Percentiles rank a stretch among this genome's conserved stretches.
Evolutionary conservation across 2,797 vertebrate genomes (phyloP).

Genomic region (Anguilla marmorata): DNA sequence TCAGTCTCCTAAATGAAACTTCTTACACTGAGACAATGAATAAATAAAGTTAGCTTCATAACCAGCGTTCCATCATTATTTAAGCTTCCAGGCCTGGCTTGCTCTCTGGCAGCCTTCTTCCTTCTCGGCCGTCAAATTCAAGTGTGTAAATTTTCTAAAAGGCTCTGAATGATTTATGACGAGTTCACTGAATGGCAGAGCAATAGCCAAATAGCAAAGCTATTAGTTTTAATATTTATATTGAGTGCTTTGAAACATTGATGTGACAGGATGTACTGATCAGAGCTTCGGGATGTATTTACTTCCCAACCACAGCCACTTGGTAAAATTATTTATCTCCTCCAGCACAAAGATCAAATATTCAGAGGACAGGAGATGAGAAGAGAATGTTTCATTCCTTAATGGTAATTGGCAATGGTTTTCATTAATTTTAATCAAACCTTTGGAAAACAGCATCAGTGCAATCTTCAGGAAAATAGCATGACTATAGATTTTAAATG

Average conservation of each 20-base stretch:
- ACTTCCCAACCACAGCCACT: slow-evolving; percentile 83
- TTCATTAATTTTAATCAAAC: slow-evolving; percentile 63
- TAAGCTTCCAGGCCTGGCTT: slow-evolving; percentile 80
- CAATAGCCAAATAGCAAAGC: slow-evolving; percentile 98
- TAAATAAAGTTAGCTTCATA: slow-evolving; percentile 99
- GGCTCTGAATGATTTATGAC: slow-evolving; percentile 99
- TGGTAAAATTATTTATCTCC: slow-evolving; percentile 89
- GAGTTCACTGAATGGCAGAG: slow-evolving; percentile 97
- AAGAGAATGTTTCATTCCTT: slow-evolving; percentile 51
- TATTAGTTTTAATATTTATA: slow-evolving; percentile 99
- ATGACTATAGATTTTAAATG: slow-evolving; percentile 1
- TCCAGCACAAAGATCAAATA: slow-evolving; percentile 68
- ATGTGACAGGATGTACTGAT: slow-evolving; percentile 99
- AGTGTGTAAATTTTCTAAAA: slow-evolving; percentile 99
- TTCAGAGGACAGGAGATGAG: slow-evolving; percentile 13
- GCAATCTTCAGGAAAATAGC: slow-evolving; percentile 28
- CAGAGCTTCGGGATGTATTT: slow-evolving; percentile 92
- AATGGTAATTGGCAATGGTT: slow-evolving; percentile 44
- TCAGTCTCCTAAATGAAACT: slow-evolving; percentile 81
- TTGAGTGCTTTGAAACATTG: slow-evolving; percentile 99
- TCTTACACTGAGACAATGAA: slow-evolving; percentile 92
- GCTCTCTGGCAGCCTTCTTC: slow-evolving; percentile 82
- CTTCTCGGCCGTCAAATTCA: slow-evolving; percentile 90
- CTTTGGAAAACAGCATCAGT: slow-evolving; percentile 41
- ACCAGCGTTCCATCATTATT: slow-evolving; percentile 98